Base-by-base conservation (phyloP, 2,888 invertebrate species). In the Altica lythri region DNA sequence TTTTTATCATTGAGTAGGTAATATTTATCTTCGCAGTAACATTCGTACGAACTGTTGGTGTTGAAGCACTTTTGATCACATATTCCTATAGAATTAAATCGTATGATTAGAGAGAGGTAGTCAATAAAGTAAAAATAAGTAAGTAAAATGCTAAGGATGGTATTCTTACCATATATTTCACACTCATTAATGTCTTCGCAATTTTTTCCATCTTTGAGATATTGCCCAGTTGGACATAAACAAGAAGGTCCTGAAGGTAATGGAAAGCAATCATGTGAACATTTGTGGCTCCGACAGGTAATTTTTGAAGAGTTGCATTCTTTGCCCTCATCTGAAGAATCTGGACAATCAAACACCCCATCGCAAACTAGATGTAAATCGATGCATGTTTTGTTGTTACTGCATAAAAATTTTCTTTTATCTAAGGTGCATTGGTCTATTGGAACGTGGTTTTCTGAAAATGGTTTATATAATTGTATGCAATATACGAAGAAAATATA, bases 1-100 rank as follows among this genome's bases (percentile, higher is more conserved):
- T 66, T 78, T 38, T 78, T 77, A 63, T 86, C 82, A 0, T 68
- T 63, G 53, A 79, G 75, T 8, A 84, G 67, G 1, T 58, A 61
- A 65, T 84, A 88, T 19, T 80, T 80, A 0, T 73, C 69, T n/a
- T 83, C 84, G 65, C 91, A 91, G 2, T 68, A 68, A 62, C 91
- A 91, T 2, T 61, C 68, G 65, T 82, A 88, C 0, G 82, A 80
- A 0, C 86, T 86, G 0, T 73, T 70, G 0, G 64, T 74, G 61
- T 89, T 88, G 0, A 75, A 64, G 66, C 91, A 92, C 8, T 69
- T 73, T 59, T 91, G 91, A 44, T 87, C 86, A 68, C 91, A 91
- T 4, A 79, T 74, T 0, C 72, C 74, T 74, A 12, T 6, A 64
- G 58, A 45, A n/a, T 29, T n/a, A 1, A 29, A 29, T 29, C 10